Evolutionary conservation across 2,888 invertebrate species (phyloP), one percentile per base, ranked within the genome.

Genomic region (Tricholauxania praeusta): DNA sequence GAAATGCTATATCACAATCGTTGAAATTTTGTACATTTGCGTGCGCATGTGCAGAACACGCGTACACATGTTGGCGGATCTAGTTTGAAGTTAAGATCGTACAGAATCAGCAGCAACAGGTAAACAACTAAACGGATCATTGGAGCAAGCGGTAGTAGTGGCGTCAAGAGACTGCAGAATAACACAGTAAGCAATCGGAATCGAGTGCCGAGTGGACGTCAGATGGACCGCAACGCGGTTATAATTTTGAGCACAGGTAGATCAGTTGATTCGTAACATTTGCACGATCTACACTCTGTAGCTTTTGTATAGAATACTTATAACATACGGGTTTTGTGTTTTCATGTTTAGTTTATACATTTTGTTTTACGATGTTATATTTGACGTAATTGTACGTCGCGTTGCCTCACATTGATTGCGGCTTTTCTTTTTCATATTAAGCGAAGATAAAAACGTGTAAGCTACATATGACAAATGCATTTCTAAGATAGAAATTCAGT

Each of bases 181-280:
- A 69, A 75, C 57, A 71, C 70, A 71, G 64, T 22, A 55, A 72
- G 74, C 73, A 74, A 72, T 72, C 74, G 57, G 48, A 39, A 75
- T 74, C 65, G 76, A 76, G 73, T 75, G 75, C 72, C 65, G 76
- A 76, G 72, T 75, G 75, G 74, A 72, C 67, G 72, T 57, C 75
- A 68, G 77, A 78, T 79, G 78, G 79, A 78, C 76, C 76, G 78
- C 70, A 60, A 72, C 64, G 71, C 67, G 67, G 53, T 71, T 70
- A 51, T 67, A 59, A 71, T 70, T 60, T 64, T 71, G 79, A 80
- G 79, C 85, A 39, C 39, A 85, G 84, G 84, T 83, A 86, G 85
- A 86, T 87, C 86, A 87, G 86, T 87, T 86, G 85, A 86, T 85
- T 85, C 81, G 82, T 80, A 82, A 82, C 84, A 85, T 84, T 86